Conservation (phyloP, 2,113 vertebrate species). For the Apteryx mantelli region DNA sequence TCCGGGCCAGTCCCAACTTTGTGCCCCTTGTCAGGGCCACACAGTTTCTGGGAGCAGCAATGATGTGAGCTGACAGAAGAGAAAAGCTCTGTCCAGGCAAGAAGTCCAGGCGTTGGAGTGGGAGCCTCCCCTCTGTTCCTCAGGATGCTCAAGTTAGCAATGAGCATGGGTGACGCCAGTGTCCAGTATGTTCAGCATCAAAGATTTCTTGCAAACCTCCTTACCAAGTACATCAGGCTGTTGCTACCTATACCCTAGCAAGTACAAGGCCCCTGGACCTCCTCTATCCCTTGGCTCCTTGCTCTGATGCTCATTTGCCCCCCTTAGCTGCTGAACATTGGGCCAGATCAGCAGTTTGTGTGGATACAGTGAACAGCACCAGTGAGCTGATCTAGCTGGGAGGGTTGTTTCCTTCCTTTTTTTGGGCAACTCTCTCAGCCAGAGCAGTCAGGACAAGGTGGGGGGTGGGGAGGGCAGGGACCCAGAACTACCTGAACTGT, state of each 20-base stretch:
- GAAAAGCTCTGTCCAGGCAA: not conserved
- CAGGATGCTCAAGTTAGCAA: accelerated
- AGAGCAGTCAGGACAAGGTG: not conserved
- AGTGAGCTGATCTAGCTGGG: not conserved
- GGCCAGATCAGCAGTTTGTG: not conserved
- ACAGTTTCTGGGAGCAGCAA: not conserved
- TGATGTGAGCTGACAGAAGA: not conserved
- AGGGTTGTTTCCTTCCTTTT: no score
- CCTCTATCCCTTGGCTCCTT: not conserved
- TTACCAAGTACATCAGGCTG: accelerated
- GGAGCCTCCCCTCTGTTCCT: not conserved
- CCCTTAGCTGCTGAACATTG: not conserved
- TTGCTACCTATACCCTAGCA: accelerated
- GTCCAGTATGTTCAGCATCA: no score
- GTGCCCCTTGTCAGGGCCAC: not conserved
- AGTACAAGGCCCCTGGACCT: not conserved
- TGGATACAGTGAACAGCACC: not conserved
- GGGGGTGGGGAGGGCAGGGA: not conserved
- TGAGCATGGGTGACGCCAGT: not conserved
- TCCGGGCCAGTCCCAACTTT: accelerated
- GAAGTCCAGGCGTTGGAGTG: accelerated
- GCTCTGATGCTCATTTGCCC: not conserved
- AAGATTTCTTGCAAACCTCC: not conserved
- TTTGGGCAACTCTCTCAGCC: not conserved
- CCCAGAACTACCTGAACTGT: not conserved